Percentiles rank a stretch among this genome's conserved stretches.
Evolutionary conservation across 2,888 invertebrate genomes (phyloP).

Genomic region (Stegophylla sp.): DNA sequence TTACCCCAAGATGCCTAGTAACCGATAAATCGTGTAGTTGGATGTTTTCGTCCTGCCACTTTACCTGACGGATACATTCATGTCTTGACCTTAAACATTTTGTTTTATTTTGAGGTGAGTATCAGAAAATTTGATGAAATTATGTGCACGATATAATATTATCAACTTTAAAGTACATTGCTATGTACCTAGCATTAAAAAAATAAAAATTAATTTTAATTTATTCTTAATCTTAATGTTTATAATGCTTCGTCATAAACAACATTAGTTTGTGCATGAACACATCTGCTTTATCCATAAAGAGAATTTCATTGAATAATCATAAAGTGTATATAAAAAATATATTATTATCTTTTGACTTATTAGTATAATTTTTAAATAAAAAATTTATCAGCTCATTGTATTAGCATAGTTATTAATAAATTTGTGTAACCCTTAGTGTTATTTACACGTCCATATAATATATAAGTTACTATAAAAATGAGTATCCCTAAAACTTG

Average conservation of each 20-base stretch:
- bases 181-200: no score
- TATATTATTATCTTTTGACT: neutral
- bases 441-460: no score
- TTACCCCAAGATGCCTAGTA: neutral
- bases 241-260: neutral
- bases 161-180: no score
- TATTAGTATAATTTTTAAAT: neutral
- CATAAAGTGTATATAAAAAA: neutral
- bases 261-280: neutral
- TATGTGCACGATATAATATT: neutral
- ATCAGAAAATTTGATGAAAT: neutral
- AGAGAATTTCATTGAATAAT: slow-evolving; percentile 16
- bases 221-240: no score
- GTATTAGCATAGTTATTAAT: neutral
- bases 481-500: no score
- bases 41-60: slow-evolving; percentile 6
- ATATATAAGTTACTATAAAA: no score
- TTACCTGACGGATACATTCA: slow-evolving; percentile 44
- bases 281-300: neutral
- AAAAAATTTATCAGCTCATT: neutral
- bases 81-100: slow-evolving; percentile 56
- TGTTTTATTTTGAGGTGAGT: slow-evolving; percentile 46
- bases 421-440: no score
- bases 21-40: slow-evolving; percentile 24
- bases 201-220: no score